Percentiles rank a stretch among this genome's conserved stretches.
Evolutionary conservation across 1,140 invertebrate species (phyloP).

Genomic region (Halesus radiatus): DNA sequence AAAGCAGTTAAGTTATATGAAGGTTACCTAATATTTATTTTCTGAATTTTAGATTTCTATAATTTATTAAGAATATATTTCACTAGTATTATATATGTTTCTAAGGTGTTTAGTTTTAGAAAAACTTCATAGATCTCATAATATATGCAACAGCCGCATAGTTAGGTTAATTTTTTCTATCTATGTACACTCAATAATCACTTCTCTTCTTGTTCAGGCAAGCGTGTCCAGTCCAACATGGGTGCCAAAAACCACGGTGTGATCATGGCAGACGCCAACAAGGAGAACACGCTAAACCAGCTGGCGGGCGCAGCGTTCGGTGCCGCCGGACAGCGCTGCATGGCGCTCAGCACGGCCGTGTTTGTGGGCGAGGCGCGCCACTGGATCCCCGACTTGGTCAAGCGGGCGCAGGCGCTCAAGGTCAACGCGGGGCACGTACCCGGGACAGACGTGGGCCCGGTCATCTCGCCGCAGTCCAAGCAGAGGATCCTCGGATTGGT

Average conservation of each 20-base stretch:
- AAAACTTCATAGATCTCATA: too few relatives aligned
- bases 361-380: slow-evolving; percentile 92
- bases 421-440: slow-evolving; percentile 94
- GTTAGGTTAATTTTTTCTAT: too few relatives aligned
- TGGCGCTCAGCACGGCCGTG: slow-evolving; percentile 97
- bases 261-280: slow-evolving; percentile 97
- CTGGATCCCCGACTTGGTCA: slow-evolving; percentile 95
- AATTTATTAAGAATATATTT: too few relatives aligned
- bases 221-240: slow-evolving; percentile 98
- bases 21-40: too few relatives aligned
- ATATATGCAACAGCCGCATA: too few relatives aligned
- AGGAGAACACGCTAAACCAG: slow-evolving; percentile 95
- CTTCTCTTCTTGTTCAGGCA: slow-evolving; percentile 73
- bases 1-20: too few relatives aligned
- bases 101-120: too few relatives aligned
- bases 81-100: too few relatives aligned
- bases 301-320: slow-evolving; percentile 97
- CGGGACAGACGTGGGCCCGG: slow-evolving; percentile 96
- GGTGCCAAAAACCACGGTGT: slow-evolving; percentile 99
- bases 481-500: slow-evolving; percentile 88
- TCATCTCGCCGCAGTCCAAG: slow-evolving; percentile 95
- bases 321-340: slow-evolving; percentile 94
- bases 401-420: slow-evolving; percentile 89
- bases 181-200: background rate
- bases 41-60: too few relatives aligned